Conservation (phyloP, 2,888 invertebrate species). For the Drosophila picticornis region DNA sequence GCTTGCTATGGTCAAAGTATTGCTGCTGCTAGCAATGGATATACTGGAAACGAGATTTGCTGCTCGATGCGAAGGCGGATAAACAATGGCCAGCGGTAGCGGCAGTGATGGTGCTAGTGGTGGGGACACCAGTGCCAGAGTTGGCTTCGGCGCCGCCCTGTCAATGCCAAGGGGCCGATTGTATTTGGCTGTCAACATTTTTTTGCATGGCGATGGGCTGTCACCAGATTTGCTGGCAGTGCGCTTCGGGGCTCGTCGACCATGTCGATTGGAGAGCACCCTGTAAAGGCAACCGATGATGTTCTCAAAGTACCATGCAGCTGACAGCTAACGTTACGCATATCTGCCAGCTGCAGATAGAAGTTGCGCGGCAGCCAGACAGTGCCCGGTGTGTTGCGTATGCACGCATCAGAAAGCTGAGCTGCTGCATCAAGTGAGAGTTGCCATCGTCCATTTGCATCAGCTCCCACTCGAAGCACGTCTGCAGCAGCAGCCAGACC, state of each 20-base stretch:
- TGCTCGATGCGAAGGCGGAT: conserved; percentile 31
- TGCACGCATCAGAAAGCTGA: conserved; percentile 62
- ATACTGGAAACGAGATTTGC: neutral
- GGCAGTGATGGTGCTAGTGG: neutral
- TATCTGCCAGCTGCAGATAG: conserved; percentile 70
- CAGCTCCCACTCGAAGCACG: conserved; percentile 81
- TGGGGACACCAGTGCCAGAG: neutral
- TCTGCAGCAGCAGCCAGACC: conserved; percentile 72
- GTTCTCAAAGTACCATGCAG: conserved; percentile 82
- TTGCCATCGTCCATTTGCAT: neutral
- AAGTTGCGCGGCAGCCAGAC: conserved; percentile 82
- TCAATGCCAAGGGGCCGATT: neutral
- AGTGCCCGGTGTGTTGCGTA: conserved; percentile 53
- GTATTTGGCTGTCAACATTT: neutral
- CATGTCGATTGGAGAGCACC: neutral
- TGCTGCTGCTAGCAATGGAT: neutral
- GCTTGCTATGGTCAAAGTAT: neutral
- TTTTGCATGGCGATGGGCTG: neutral
- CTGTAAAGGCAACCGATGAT: conserved; percentile 66
- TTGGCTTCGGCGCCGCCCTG: neutral
- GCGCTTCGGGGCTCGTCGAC: neutral
- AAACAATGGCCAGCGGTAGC: conserved; percentile 54
- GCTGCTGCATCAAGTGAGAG: conserved; percentile 43
- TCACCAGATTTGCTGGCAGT: neutral
- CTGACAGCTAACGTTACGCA: conserved; percentile 73